Conservation (phyloP, 2,113 vertebrate species). For the Empidonax traillii region DNA sequence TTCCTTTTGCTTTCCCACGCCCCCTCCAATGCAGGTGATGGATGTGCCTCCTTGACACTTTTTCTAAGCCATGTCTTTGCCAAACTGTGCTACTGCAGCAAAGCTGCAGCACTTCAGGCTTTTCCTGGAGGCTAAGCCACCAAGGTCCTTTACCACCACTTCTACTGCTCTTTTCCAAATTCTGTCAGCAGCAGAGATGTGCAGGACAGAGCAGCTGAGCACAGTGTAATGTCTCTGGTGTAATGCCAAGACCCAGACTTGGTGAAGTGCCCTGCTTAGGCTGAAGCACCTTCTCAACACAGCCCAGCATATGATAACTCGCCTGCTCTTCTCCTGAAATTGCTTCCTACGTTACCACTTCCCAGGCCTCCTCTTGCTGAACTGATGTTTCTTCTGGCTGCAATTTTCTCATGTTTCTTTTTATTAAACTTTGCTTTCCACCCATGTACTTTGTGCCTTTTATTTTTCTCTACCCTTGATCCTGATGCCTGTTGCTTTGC, state of each 20-base stretch:
- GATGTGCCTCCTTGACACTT: accelerated
- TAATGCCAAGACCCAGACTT: too few species aligned
- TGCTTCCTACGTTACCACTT: neutral
- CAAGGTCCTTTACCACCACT: accelerated
- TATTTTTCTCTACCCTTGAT: neutral
- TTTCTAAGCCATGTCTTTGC: neutral
- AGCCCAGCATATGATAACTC: neutral
- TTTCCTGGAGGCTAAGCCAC: accelerated
- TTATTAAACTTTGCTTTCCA: neutral
- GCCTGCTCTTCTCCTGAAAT: neutral
- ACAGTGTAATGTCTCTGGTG: accelerated
- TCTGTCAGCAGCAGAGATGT: neutral
- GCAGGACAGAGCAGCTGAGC: neutral
- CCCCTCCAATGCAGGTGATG: accelerated
- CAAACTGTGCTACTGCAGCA: neutral
- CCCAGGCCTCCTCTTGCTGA: neutral
- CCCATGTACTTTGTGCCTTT: accelerated
- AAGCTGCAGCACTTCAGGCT: neutral
- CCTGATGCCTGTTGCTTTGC: neutral
- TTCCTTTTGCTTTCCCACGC: neutral
- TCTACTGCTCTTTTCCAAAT: neutral
- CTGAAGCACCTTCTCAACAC: neutral
- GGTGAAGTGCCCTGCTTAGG: accelerated
- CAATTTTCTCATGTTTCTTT: neutral
- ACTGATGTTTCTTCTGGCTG: neutral